Conservation (phyloP, 35 echinoderm and acorn worm genomes). For the Strongylocentrotus purpuratus region DNA sequence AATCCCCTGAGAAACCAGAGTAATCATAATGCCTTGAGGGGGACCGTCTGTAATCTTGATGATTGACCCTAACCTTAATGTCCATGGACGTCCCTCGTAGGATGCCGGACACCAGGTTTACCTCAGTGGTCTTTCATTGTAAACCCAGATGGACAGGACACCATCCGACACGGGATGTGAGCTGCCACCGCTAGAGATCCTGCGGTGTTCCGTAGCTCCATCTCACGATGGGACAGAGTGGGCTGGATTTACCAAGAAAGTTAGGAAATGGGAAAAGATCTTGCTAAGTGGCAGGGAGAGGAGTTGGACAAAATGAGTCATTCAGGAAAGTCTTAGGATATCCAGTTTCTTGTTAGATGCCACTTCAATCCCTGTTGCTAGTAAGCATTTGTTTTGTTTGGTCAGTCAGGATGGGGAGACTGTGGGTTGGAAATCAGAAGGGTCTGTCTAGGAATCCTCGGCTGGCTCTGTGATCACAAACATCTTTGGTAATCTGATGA, state of each 20-base stretch:
- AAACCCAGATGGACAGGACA: conserved; percentile 85
- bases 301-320: neutral
- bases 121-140: conserved; percentile 78
- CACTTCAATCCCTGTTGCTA: neutral
- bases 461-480: conserved; percentile 58
- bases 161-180: neutral
- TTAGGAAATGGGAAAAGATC: neutral
- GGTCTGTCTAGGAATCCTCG: neutral
- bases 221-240: neutral
- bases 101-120: neutral
- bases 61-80: conserved; percentile 51
- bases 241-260: neutral
- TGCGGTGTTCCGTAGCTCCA: neutral
- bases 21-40: conserved; percentile 32
- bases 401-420: neutral
- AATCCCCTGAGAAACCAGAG: conserved; percentile 84
- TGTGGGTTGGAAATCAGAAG: conserved; percentile 49
- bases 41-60: conserved; percentile 99
- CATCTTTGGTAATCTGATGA: conserved; percentile 99
- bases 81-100: conserved; percentile 58
- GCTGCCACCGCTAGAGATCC: conserved; percentile 33
- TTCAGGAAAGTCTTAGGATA: neutral
- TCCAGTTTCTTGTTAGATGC: neutral
- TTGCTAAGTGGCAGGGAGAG: neutral
- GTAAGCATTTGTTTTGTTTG: neutral